These are phyloP conservation scores for Phrynocephalus guinanensis DNA, from an alignment of 2,797 vertebrate species.

Conservation along the genomic window DNA sequence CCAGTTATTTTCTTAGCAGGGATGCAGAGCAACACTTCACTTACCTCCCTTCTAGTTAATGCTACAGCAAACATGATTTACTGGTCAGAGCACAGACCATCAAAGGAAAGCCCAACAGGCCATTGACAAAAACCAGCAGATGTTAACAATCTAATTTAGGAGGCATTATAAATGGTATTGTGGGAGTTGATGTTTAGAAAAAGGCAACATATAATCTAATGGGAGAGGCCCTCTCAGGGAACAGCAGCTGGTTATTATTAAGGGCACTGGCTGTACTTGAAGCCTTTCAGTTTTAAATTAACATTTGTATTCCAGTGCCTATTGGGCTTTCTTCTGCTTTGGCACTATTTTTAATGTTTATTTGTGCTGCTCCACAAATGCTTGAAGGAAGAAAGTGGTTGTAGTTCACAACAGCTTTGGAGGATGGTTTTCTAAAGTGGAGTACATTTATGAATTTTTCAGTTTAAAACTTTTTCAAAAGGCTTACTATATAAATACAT, in stretches of 20 bases:
- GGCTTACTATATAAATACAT: not conserved
- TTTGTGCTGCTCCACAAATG: not conserved
- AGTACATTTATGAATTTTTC: not conserved
- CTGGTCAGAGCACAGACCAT: constrained; percentile 37
- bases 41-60: constrained; percentile 36
- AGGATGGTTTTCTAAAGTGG: not conserved
- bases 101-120: constrained; percentile 44
- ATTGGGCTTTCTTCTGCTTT: not conserved
- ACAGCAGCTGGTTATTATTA: constrained; percentile 37
- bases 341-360: not conserved
- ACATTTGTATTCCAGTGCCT: not conserved
- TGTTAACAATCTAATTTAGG: constrained; percentile 55
- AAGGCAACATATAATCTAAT: constrained; percentile 47
- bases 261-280: not conserved
- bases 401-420: not conserved
- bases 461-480: not conserved
- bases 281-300: constrained; percentile 25
- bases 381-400: not conserved
- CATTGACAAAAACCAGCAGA: constrained; percentile 48
- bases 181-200: constrained; percentile 43
- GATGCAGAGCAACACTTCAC: constrained; percentile 2
- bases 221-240: constrained; percentile 33
- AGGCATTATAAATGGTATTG: constrained; percentile 56
- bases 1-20: constrained; percentile 24
- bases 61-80: constrained; percentile 42